Base-by-base conservation (phyloP, 2,797 vertebrate species). In the Bucorvus abyssinicus region DNA sequence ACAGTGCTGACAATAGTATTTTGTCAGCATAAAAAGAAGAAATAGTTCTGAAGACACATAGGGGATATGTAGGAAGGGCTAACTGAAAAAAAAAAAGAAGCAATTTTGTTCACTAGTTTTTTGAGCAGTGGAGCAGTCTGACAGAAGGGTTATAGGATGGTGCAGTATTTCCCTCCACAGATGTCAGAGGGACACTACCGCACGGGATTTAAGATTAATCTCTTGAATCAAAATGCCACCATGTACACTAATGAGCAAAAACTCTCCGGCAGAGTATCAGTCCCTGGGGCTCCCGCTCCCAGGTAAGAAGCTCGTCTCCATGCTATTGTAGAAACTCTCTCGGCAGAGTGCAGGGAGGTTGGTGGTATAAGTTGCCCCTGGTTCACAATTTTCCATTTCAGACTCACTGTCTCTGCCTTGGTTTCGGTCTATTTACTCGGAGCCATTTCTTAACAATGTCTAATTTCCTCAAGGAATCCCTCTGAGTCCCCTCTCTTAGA, bases 401-500 rank as follows among this genome's bases (percentile, higher is more conserved):
- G 97, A 97, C 97, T 97, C 16, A 0, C 94, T 96, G 97, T 97
- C 96, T 97, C 96, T 96, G 90, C 96, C 96, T 96, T 97, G 97
- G 96, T 97, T 97, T 96, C 95, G 97, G 96, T 97, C 95, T 97
- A 94, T 96, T 97, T 97, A 96, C 95, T 97, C 59, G 94, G 96
- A 97, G 95, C 95, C 96, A 95, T 94, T 97, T 96, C 96, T 97
- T 95, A 97, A 96, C 96, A 97, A 97, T 97, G 95, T 96, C 95
- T 97, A 96, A 97, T 97, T 97, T 97, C 95, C 96, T 97, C 95
- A 96, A 97, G 95, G 96, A 97, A 96, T 95, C 92, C 97, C 96
- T 96, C 95, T 78, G 94, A 97, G 96, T 96, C 93, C 90, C 94
- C 89, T 95, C 94, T 94, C 94, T 97, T 90, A 96, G 96, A 97